Evolutionary conservation across 2,113 vertebrate species (phyloP).

Genomic region (Hippocampus zosterae): DNA sequence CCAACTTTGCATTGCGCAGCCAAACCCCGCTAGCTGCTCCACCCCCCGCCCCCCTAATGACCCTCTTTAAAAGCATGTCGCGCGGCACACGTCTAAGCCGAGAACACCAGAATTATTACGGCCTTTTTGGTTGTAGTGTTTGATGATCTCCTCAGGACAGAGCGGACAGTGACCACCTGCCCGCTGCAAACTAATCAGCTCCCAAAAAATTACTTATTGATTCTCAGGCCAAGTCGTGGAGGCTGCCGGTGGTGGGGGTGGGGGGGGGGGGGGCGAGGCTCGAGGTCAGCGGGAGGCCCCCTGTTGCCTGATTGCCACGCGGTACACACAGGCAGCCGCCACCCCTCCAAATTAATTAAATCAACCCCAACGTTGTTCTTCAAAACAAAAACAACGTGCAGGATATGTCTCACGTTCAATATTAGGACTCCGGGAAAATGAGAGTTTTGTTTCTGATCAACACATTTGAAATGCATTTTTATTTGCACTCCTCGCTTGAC

Average conservation of each 20-base stretch:
- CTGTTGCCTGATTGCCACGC: conserved; percentile 32
- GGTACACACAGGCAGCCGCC: conserved; percentile 22
- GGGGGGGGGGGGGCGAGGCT: conserved; percentile 70
- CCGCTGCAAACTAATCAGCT: conserved; percentile 94
- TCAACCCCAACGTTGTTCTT: conserved; percentile 38
- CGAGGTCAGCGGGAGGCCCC: conserved; percentile 77
- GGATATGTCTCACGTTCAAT: conserved; percentile 24
- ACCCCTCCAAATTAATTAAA: conserved; percentile 56
- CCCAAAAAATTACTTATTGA: conserved; percentile 99
- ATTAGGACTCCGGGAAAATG: conserved; percentile 6
- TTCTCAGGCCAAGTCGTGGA: conserved; percentile 67
- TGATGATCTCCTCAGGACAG: conserved; percentile 94
- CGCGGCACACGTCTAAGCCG: conserved; percentile 42
- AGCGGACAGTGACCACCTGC: conserved; percentile 82
- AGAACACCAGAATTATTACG: conserved; percentile 74
- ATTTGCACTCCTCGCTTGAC: conserved; percentile 43
- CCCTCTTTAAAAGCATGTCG: conserved; percentile 29
- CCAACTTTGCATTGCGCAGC: background rate
- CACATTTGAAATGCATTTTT: conserved; percentile 59
- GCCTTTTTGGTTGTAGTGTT: conserved; percentile 77
- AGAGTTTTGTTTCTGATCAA: conserved; percentile 35
- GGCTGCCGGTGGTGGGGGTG: background rate
- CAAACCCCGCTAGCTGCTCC: background rate
- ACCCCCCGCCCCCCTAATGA: conserved; percentile 24
- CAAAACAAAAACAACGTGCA: conserved; percentile 27